Base-by-base conservation (phyloP, 2,888 invertebrate genomes). In the Conistra vaccinii region DNA sequence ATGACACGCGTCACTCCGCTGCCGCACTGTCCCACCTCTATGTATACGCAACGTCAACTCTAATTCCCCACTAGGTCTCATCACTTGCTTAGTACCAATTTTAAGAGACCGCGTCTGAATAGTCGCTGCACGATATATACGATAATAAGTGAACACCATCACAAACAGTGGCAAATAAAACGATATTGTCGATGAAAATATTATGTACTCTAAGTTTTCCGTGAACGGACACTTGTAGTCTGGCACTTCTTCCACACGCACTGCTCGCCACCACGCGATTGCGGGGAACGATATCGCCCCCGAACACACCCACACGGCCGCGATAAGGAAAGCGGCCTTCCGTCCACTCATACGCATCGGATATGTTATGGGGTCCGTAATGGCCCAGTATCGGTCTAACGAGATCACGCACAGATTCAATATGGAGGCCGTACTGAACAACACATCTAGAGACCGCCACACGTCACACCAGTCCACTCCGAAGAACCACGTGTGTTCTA, bases 251-350 rank as follows among this genome's bases (percentile, higher is more conserved):
- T 98, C 98, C 68, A 97, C 97, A 53, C 98, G 96, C 0, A 98
- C 99, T 0, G 98, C 98, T n/a, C 99, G 97, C 99, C 99, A 99
- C 99, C 99, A 99, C 7, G 98, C 98, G 80, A 99, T 99, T 3
- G 99, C 99, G 5, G 99, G 99, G 94, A 99, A 99, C 6, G 99
- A 99, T 92, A 99, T 99, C 35, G 99, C 98, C 76, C 99, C 98
- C 23, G 99, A 99, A 93, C 99, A 99, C 55, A 99, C 97, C 99
- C 99, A 99, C 10, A 99, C 99, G 12, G 98, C 98, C 0, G 98
- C 98, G 81, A 99, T 99, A 14, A 99, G 97, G 42, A 98, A 97
- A 6, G 98, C 98, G 0, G 99, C 99, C 76, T 98, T 97, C 77
- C 98, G 97, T 60, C 98, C 97, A 42, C 99, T 99, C 99, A 99